Conservation (phyloP, 64 coral and sea anemone species). For the Astreopora myriophthalma region DNA sequence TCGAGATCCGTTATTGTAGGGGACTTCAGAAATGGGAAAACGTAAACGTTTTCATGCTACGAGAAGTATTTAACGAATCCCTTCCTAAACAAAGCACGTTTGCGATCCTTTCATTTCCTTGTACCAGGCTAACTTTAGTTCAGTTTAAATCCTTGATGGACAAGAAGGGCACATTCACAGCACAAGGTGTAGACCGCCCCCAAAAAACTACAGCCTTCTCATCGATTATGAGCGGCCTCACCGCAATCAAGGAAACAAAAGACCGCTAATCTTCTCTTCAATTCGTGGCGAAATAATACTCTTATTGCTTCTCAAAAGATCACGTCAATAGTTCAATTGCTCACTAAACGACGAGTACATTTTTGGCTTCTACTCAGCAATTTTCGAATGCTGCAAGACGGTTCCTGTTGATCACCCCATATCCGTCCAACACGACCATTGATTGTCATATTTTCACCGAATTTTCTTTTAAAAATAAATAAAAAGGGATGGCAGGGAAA, state of each 20-base stretch:
- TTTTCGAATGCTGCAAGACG: neutral
- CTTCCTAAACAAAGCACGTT: neutral
- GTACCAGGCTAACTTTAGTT: neutral
- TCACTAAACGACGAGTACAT: neutral
- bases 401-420: neutral
- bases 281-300: neutral
- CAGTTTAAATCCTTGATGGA: neutral
- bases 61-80: neutral
- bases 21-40: neutral
- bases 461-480: neutral
- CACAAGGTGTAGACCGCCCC: neutral
- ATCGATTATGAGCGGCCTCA: neutral
- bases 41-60: neutral
- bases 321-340: neutral
- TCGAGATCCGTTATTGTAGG: constrained; percentile 8
- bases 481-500: neutral
- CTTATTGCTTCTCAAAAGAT: constrained; percentile 8
- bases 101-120: neutral
- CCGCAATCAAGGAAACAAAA: neutral
- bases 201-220: neutral
- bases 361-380: neutral
- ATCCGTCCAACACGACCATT: neutral
- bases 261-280: neutral
- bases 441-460: neutral
- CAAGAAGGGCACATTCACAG: neutral